phyloP scores from a whole-genome alignment of 2,797 vertebrate genomes.

The Mionectes olivaceus region DNA sequence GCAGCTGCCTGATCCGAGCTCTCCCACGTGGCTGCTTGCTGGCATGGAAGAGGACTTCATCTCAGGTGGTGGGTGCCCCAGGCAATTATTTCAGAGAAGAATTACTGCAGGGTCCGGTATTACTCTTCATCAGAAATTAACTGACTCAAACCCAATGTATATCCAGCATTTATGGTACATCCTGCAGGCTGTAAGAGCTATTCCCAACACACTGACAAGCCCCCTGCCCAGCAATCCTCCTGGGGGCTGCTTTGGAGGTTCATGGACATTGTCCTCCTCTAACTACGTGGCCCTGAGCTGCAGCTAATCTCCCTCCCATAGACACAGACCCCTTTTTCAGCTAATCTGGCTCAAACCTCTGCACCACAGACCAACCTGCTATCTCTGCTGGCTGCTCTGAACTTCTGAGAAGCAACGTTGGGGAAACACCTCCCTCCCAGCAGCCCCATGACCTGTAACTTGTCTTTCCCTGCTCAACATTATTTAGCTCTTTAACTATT shows the following conservation, averaged over 20 bases:
- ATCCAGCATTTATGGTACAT: too few relatives aligned
- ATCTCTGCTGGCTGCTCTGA: neutral
- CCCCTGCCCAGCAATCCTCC: neutral
- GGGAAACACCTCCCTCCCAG: neutral
- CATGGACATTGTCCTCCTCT: neutral
- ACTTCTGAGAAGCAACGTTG: neutral
- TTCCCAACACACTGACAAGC: neutral
- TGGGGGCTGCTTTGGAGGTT: neutral
- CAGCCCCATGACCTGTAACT: neutral
- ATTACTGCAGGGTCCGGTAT: neutral
- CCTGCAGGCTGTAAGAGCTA: neutral
- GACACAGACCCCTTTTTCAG: neutral
- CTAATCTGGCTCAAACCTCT: slow-evolving; percentile 9
- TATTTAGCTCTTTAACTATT: neutral
- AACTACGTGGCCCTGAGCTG: neutral
- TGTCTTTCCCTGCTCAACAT: neutral
- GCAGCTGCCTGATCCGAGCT: neutral
- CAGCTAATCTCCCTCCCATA: neutral
- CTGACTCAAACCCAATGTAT: neutral
- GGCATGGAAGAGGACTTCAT: neutral
- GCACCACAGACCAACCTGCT: neutral
- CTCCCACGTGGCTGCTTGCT: neutral
- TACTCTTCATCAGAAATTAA: neutral
- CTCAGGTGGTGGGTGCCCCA: fast-evolving
- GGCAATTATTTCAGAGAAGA: neutral